Percentiles rank a stretch among this genome's conserved stretches.
phyloP scores from a whole-genome alignment of 2,888 invertebrate species.

The Oscheius myriophilus region DNA sequence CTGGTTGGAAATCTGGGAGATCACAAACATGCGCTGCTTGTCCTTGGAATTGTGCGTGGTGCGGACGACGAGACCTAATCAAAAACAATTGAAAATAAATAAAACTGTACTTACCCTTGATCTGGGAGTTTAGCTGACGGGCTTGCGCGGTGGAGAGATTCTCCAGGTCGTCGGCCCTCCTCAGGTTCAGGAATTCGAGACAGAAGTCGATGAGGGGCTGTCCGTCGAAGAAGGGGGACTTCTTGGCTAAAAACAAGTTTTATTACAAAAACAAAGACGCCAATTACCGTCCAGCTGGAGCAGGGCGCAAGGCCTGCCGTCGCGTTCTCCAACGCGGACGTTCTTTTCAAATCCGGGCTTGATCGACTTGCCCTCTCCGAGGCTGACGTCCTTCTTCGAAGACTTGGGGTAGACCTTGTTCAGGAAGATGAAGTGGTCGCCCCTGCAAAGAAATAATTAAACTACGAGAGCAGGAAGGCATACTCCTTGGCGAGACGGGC shows the following conservation, averaged over 20 bases:
- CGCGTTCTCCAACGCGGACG: constrained; percentile 24
- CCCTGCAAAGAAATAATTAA: constrained; percentile 10
- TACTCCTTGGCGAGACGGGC: constrained; percentile 16
- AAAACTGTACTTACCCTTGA: neutral
- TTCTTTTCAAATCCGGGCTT: constrained; percentile 36
- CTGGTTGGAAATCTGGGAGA: constrained; percentile 18
- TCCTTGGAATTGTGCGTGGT: constrained; percentile 26
- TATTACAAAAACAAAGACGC: too few relatives aligned
- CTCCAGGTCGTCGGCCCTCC: neutral
- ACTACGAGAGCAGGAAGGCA: too few relatives aligned
- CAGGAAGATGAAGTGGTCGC: constrained; percentile 18
- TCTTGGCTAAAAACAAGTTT: constrained; percentile 19
- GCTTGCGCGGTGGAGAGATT: neutral
- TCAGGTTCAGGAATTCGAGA: neutral
- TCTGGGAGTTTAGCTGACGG: constrained; percentile 12
- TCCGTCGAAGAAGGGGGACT: constrained; percentile 27
- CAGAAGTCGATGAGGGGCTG: neutral
- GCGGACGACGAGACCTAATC: constrained; percentile 19
- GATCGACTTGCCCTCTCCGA: constrained; percentile 33
- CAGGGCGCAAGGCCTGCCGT: constrained; percentile 6
- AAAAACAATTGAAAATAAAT: too few relatives aligned
- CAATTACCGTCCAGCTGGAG: too few relatives aligned
- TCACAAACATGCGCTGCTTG: constrained; percentile 4
- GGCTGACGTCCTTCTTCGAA: constrained; percentile 18
- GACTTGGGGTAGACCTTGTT: constrained; percentile 26